A percentile compares a stretch with the other conserved stretches of the same genome.
phyloP scores from a whole-genome alignment of 2,797 vertebrate genomes.

The Bucorvus abyssinicus region DNA sequence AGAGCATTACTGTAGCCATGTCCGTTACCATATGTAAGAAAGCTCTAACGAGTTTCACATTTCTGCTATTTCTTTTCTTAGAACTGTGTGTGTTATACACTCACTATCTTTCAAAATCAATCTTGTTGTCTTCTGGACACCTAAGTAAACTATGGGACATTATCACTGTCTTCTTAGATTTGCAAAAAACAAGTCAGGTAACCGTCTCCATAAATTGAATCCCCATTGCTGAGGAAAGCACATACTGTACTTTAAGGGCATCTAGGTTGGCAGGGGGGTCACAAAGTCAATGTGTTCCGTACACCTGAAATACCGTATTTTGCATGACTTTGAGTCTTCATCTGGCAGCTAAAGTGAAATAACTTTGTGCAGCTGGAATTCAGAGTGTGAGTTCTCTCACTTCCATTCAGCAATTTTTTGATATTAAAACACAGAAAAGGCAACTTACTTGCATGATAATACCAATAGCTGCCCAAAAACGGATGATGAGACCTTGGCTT shows the following conservation, averaged over 20 bases:
- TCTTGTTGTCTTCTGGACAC: neutral
- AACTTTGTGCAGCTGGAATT: neutral
- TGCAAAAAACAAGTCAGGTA: neutral
- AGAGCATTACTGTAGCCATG: neutral
- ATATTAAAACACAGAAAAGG: neutral
- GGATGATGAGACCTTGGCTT: neutral
- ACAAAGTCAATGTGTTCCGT: neutral
- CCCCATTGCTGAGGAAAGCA: neutral
- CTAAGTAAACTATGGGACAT: neutral
- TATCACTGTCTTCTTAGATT: neutral
- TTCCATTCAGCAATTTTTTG: neutral
- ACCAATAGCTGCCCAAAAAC: neutral
- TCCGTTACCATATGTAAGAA: neutral
- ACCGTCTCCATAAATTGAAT: neutral
- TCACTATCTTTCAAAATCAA: neutral
- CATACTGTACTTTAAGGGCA: neutral
- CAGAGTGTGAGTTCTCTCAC: neutral
- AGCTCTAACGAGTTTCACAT: neutral
- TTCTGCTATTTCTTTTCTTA: neutral
- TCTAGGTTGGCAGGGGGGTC: neutral
- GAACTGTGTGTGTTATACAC: neutral
- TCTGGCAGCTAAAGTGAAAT: neutral
- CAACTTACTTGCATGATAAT: neutral
- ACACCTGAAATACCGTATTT: neutral
- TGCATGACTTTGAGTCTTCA: neutral